Conservation (phyloP, 2,113 vertebrate genomes). For the Meriones unguiculatus region DNA sequence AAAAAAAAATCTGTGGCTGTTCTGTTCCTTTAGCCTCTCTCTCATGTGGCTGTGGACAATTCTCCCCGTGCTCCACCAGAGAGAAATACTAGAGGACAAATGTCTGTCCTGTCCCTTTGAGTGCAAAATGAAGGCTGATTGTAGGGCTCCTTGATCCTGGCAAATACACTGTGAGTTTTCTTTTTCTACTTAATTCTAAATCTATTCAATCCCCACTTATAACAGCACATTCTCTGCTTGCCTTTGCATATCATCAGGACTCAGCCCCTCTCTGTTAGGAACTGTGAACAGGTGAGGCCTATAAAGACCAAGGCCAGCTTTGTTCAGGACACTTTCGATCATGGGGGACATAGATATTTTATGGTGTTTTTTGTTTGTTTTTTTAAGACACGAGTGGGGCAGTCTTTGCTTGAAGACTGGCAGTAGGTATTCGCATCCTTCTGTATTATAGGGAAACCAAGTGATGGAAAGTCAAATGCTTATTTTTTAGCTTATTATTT, state of each 20-base stretch:
- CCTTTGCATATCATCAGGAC: background rate
- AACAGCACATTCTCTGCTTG: conserved; percentile 8
- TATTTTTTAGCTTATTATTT: background rate
- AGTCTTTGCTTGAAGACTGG: background rate
- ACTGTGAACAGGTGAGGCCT: background rate
- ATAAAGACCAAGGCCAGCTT: background rate
- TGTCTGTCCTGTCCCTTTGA: background rate
- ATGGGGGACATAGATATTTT: background rate
- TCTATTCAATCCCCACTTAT: background rate
- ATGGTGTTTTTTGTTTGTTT: background rate
- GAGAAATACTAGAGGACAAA: background rate
- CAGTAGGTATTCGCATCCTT: background rate
- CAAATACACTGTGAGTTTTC: background rate
- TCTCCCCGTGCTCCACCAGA: background rate
- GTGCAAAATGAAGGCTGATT: background rate
- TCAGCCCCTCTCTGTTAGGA: background rate
- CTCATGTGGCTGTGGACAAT: background rate
- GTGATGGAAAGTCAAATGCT: background rate
- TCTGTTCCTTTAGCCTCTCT: background rate
- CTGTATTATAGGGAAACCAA: background rate
- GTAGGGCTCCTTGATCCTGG: background rate
- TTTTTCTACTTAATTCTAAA: conserved; percentile 15
- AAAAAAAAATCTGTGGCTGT: background rate
- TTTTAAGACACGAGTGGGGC: background rate
- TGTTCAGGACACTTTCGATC: background rate